Conservation (phyloP, 1,140 invertebrate genomes). For the Drosophila neocordata region DNA sequence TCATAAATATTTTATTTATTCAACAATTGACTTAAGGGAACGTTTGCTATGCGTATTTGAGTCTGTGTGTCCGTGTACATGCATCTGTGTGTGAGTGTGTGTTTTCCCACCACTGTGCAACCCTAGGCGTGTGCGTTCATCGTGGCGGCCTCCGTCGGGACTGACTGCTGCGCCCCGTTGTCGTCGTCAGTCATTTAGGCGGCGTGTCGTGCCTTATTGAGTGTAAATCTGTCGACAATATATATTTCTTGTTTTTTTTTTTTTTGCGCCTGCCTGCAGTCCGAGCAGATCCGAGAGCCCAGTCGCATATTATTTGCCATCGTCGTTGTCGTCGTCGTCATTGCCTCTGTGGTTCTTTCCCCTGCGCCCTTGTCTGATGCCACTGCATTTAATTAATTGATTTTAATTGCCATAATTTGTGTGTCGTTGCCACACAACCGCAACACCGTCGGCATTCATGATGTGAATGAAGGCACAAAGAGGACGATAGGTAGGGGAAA, state of each 20-base stretch:
- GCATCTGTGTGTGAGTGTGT: slow-evolving; percentile 18
- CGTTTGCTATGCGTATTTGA: slow-evolving; percentile 11
- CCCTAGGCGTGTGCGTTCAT: slow-evolving; percentile 33
- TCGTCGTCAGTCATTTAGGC: slow-evolving; percentile 77
- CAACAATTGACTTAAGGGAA: slow-evolving; percentile 5
- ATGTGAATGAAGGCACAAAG: slow-evolving; percentile 26
- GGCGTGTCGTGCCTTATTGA: slow-evolving; percentile 79
- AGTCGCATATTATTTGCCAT: slow-evolving; percentile 30
- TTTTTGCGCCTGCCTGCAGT: slow-evolving; percentile 41
- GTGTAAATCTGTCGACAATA: slow-evolving; percentile 80
- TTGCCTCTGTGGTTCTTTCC: neutral
- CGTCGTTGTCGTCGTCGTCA: slow-evolving; percentile 30
- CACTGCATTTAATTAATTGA: slow-evolving; percentile 81
- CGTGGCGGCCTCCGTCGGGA: slow-evolving; percentile 33
- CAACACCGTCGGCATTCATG: slow-evolving; percentile 72
- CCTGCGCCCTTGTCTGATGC: slow-evolving; percentile 43
- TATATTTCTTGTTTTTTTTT: slow-evolving; percentile 43
- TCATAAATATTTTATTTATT: slow-evolving; percentile 54
- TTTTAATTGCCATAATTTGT: slow-evolving; percentile 82
- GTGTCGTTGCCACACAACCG: slow-evolving; percentile 77
- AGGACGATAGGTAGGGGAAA: neutral
- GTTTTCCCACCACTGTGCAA: slow-evolving; percentile 51
- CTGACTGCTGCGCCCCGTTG: slow-evolving; percentile 43
- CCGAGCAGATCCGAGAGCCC: slow-evolving; percentile 32
- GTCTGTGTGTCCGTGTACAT: no score